Conservation (phyloP, 2,113 vertebrate genomes). For the Opisthocomus hoazin region DNA sequence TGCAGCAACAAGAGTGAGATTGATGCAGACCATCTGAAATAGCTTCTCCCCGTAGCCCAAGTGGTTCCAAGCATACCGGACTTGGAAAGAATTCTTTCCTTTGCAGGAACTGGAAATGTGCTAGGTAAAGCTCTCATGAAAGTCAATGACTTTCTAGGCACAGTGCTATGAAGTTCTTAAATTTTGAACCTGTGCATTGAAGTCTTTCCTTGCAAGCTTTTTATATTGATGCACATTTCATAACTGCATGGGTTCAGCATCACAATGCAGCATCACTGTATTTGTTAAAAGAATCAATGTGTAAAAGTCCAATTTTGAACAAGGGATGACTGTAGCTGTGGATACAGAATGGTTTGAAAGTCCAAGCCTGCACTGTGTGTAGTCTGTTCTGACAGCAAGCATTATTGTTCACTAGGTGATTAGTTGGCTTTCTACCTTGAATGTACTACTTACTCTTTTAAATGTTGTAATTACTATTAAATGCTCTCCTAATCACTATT, state of each 20-base stretch:
- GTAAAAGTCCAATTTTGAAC: neutral
- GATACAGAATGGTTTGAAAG: neutral
- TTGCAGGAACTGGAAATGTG: neutral
- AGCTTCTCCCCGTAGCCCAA: neutral
- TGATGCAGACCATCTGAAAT: neutral
- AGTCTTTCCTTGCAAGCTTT: neutral
- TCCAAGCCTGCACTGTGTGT: neutral
- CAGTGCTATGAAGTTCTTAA: neutral
- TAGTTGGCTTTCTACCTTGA: neutral
- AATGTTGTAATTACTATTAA: neutral
- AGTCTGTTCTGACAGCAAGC: neutral
- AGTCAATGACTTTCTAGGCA: neutral
- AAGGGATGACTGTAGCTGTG: neutral
- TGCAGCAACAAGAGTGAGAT: neutral
- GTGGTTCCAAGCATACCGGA: neutral
- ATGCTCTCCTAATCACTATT: neutral
- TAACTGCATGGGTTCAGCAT: neutral
- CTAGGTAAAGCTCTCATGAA: neutral
- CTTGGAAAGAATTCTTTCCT: neutral
- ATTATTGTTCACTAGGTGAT: neutral
- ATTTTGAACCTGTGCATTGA: neutral
- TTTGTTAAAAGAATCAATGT: neutral
- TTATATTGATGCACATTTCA: neutral
- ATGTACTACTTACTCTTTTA: neutral
- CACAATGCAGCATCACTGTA: neutral